Base-by-base conservation (phyloP, 2,113 vertebrate species). In the Ophiodon elongatus region DNA sequence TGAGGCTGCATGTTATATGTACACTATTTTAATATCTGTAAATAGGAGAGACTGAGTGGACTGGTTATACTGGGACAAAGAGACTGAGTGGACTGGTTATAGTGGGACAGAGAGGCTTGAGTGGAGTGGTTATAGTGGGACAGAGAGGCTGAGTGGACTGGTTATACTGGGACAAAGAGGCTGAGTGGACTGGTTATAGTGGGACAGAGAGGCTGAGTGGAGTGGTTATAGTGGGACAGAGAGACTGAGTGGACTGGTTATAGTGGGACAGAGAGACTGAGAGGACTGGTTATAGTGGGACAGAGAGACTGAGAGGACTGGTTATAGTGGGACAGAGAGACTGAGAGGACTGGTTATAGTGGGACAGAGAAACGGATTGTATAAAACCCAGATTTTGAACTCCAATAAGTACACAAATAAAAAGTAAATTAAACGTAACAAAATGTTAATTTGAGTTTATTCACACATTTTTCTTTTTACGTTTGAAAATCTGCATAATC, bases 401-500 rank as follows among this genome's bases (percentile, higher is more conserved):
- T 47, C 7, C 7, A 62, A 71, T n/a, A 15, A 35, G 19, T 59
- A 35, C 45, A 45, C 23, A 59, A 23, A 1, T 45, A n/a, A 33
- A 41, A 68, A 59, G 25, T 41, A 50, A 68, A 82, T 52, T 7
- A 29, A 47, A 68, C 39, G 62, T 17, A 15, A 45, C 2, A 5
- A 85, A 79, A 65, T 10, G 0, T 79, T 62, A 59, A 39, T 47
- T 85, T 91, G 35, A 79, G 80, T 94, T 94, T 94, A 94, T 95
- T 94, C 83, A 89, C 88, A 94, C 86, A 78, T 81, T 59, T 78
- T 75, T 4, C 29, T 37, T 67, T 84, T 73, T 84, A 89, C 80
- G 89, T 76, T 78, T 87, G 73, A 81, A 91, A 90, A 90, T 89
- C 83, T 85, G 87, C 89, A 91, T 88, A 82, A 84, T 90, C 72